Conservation (phyloP, 92 coral and sea anemone species). For the Pocillopora grandis region DNA sequence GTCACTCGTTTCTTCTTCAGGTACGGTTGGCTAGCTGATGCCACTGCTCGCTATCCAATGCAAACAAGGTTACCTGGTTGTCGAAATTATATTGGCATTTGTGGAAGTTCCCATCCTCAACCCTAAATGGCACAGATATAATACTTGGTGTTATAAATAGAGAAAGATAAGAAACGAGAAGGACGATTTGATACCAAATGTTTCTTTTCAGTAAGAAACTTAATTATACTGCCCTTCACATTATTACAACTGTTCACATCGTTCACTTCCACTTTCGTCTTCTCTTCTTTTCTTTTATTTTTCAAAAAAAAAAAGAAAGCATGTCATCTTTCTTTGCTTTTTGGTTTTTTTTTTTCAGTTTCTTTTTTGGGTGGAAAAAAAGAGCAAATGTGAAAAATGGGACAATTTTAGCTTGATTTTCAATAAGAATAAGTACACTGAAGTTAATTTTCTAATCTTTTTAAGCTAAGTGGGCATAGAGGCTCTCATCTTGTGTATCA, state of each 20-base stretch:
- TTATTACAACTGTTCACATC: too few species aligned
- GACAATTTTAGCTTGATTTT: too few species aligned
- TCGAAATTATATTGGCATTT: not conserved
- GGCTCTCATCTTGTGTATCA: too few species aligned
- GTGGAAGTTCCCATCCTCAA: not conserved
- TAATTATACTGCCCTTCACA: not conserved
- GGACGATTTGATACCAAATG: not conserved
- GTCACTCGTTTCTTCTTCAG: not conserved
- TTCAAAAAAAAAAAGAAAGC: too few species aligned
- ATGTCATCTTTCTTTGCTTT: not conserved
- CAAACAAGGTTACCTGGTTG: not conserved
- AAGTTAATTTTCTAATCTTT: too few species aligned
- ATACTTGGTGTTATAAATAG: slow-evolving; percentile 20
- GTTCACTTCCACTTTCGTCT: too few species aligned
- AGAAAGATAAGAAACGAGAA: too few species aligned
- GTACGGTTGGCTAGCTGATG: slow-evolving; percentile 11
- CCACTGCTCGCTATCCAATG: slow-evolving; percentile 1
- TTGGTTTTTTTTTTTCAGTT: not conserved
- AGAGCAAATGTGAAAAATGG: not conserved
- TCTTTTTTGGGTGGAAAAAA: not conserved
- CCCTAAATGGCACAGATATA: not conserved
- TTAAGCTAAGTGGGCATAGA: too few species aligned
- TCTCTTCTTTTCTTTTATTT: too few species aligned
- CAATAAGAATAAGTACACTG: too few species aligned
- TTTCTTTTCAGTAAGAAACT: not conserved